These are phyloP conservation scores for Solenopsis invicta DNA, from an alignment of 1,140 invertebrate species.

Conservation along the genomic window DNA sequence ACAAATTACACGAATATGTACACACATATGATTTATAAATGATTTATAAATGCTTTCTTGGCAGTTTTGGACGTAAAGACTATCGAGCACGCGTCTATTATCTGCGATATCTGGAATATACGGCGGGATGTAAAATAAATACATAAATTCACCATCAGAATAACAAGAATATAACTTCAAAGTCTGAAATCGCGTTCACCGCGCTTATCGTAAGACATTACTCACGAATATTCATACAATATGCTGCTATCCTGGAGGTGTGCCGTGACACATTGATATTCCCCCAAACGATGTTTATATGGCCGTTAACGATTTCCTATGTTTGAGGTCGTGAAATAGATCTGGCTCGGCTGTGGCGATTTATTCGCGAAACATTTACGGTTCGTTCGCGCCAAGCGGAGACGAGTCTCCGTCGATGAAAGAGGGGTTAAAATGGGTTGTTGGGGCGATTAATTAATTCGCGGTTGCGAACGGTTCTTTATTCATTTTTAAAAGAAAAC, in stretches of 20 bases:
- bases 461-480: background rate
- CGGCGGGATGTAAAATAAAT: slow-evolving; percentile 13
- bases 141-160: background rate
- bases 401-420: background rate
- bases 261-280: slow-evolving; percentile 29
- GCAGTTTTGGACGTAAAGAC: background rate
- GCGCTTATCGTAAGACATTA: slow-evolving; percentile 31
- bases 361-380: background rate
- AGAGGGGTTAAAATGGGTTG: background rate
- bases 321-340: slow-evolving; percentile 12
- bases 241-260: background rate
- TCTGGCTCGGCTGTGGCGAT: background rate
- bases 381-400: background rate
- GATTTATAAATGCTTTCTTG: background rate
- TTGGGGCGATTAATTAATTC: slow-evolving; percentile 3
- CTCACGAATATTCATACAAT: background rate
- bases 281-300: slow-evolving; percentile 13
- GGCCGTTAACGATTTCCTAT: slow-evolving; percentile 13
- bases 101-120: background rate
- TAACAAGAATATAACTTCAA: background rate
- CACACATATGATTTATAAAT: background rate
- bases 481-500: background rate
- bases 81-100: background rate
- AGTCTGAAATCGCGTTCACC: background rate
- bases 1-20: slow-evolving; percentile 8